phyloP scores from a whole-genome alignment of 1,140 invertebrate species.

The Metaphire vulgaris region DNA sequence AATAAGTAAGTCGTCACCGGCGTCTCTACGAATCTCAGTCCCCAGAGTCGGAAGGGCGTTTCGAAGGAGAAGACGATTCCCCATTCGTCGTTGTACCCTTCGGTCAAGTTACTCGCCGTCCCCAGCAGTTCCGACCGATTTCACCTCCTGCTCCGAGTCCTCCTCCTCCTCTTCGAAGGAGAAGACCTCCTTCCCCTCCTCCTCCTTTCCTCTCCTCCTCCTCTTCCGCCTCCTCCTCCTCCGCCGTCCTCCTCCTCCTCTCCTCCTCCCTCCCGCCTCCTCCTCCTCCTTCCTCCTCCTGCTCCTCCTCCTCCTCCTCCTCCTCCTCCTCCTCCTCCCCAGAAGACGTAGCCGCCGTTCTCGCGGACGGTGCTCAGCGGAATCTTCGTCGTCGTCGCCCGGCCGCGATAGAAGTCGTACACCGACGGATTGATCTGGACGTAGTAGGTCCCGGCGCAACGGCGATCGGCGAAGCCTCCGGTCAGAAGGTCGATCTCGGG shows the following conservation, averaged over 20 bases:
- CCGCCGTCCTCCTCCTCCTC: too few relatives aligned
- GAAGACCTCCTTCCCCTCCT: too few relatives aligned
- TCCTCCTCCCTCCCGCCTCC: too few relatives aligned
- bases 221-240: too few relatives aligned
- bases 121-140: not conserved
- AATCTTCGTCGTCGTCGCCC: not conserved
- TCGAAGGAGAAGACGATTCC: not conserved
- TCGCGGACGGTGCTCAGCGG: not conserved
- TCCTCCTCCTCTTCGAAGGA: too few relatives aligned
- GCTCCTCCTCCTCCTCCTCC: too few relatives aligned
- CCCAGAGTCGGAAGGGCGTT: not conserved
- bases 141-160: too few relatives aligned
- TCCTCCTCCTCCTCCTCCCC: not conserved
- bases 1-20: too few relatives aligned
- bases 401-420: not conserved
- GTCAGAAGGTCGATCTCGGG: not conserved
- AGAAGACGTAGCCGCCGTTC: not conserved
- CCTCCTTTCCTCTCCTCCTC: too few relatives aligned
- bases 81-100: not conserved
- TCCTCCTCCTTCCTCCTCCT: too few relatives aligned
- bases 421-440: not conserved
- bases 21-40: not conserved
- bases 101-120: too few relatives aligned
- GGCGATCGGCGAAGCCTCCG: not conserved
- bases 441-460: not conserved